Conservation (phyloP, 2,797 vertebrate genomes). For the Poeciliopsis turneri region DNA sequence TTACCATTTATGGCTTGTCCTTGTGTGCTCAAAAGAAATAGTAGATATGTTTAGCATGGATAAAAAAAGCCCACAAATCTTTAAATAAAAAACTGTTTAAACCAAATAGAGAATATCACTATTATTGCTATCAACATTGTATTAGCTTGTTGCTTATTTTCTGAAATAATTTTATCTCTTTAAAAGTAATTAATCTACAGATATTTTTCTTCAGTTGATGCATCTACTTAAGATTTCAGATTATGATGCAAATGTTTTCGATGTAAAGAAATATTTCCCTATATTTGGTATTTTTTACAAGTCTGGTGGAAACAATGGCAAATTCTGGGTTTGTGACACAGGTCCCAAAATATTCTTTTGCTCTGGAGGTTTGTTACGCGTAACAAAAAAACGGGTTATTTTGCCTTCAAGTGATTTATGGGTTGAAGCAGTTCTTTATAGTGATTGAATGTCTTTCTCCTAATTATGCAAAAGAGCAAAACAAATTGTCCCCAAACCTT, state of each 20-base stretch:
- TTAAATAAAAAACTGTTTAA: background rate
- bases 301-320: background rate
- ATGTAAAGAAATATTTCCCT: background rate
- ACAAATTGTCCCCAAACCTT: background rate
- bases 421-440: background rate
- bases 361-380: background rate
- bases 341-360: background rate
- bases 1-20: background rate
- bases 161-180: too few relatives aligned
- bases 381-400: background rate
- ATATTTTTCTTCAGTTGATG: background rate
- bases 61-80: background rate
- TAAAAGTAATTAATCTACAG: too few relatives aligned
- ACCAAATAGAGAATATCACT: background rate
- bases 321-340: background rate
- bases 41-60: background rate
- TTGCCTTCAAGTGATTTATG: background rate
- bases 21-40: background rate
- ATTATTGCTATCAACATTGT: too few relatives aligned
- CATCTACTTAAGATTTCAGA: background rate
- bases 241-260: background rate
- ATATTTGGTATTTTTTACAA: background rate
- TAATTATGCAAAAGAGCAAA: background rate
- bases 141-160: too few relatives aligned
- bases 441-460: background rate